Evolutionary conservation across 2,888 invertebrate species (phyloP), one percentile per base, ranked within the genome.

Genomic region (Chromoteleia sp.): DNA sequence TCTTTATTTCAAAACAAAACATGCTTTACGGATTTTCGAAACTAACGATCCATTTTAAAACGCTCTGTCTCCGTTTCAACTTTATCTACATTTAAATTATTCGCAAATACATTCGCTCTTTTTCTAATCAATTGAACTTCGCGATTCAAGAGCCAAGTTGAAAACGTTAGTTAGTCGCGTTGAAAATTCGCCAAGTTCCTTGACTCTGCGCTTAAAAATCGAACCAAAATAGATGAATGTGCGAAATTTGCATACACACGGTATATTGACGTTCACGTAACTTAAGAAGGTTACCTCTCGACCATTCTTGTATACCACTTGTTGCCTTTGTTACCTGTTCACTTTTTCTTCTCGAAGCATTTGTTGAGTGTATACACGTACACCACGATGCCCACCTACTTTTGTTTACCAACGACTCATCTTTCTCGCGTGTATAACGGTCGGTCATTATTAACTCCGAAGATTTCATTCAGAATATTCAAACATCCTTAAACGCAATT

Each of bases 251-350:
- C 81, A 67, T 65, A 70, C 59, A 58, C 39, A 43, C 12, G 14
- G 45, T 65, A 65, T 65, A 75, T 48, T 65, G 68, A 63, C 58
- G 70, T 67, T 70, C 61, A 50, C 71, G 79, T 74, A 80, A 80
- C 79, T 59, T 68, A 74, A 81, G 76, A 73, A 65, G 59, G 59
- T 61, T 68, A 63, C 61, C 30, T 59, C 81, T 81, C 61, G 68
- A 30, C 52, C 65, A 75, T 81, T 65, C 81, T 81, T 73, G 58
- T 93, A 76, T 67, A 94, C 86, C 94, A 94, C 89, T 95, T 95
- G 83, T 96, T 96, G 56, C 95, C 94, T 87, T 94, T 94, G 77
- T 94, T 94, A 84, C 92, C 93, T 50, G 93, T 92, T 52, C 92
- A 91, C 90, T 93, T 84, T 39, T 85, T 91, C 92, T 89, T 87